phyloP scores from a whole-genome alignment of 2,797 vertebrate genomes.

The Hippopotamyrus pictus region DNA sequence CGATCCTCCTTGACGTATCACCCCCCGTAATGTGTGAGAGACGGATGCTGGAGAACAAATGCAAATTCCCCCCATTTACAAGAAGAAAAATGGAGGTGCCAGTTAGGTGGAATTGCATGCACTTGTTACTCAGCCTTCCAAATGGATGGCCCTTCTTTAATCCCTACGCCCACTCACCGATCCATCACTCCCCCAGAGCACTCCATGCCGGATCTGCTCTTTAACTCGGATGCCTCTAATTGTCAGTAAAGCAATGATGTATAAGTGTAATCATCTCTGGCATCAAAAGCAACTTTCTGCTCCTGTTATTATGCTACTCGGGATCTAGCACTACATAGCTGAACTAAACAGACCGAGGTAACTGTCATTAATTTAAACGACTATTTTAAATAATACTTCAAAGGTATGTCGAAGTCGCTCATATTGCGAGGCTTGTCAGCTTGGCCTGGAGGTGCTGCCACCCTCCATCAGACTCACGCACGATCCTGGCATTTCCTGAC shows the following conservation, averaged over 20 bases:
- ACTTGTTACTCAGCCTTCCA: conserved; percentile 32
- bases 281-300: not conserved
- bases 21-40: not conserved
- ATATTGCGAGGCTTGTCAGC: not conserved
- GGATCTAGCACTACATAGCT: not conserved
- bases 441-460: not conserved
- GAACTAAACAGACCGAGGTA: not conserved
- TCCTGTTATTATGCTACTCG: not conserved
- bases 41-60: conserved; percentile 16
- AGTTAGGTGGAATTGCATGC: conserved; percentile 48
- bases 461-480: not conserved
- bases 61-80: conserved; percentile 24
- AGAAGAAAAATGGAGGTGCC: conserved; percentile 36
- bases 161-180: not conserved
- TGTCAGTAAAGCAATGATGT: not conserved
- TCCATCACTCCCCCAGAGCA: not conserved
- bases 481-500: not conserved
- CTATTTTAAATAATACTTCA: not conserved
- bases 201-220: not conserved
- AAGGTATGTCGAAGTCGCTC: not conserved
- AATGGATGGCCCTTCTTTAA: conserved; percentile 36
- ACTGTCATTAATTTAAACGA: conserved; percentile 4
- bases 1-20: not conserved
- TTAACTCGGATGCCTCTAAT: not conserved
- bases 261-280: not conserved